Conservation (phyloP, 1,140 invertebrate species). For the Apis florea region DNA sequence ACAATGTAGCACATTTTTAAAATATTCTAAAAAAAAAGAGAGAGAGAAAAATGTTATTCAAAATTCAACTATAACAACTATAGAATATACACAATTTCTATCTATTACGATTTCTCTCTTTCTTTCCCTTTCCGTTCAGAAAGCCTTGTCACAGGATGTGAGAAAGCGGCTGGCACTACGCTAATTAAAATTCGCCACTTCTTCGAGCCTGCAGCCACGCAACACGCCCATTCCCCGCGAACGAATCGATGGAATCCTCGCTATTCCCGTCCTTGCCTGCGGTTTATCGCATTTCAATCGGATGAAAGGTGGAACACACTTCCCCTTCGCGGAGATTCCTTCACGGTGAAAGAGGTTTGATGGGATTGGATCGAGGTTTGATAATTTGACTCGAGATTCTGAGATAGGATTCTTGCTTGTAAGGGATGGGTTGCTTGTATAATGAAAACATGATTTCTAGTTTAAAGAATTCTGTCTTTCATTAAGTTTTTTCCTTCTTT, state of each 20-base stretch:
- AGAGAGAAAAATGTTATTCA: no score
- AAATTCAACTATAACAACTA: no score
- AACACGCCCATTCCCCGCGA: not conserved
- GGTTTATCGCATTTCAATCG: conserved; percentile 19
- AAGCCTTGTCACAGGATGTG: not conserved
- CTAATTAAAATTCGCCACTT: conserved; percentile 36
- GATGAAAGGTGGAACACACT: not conserved
- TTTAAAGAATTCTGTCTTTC: not conserved
- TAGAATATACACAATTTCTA: no score
- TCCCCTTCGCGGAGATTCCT: conserved; percentile 5
- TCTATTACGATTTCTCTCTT: not conserved
- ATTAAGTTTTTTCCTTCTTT: no score
- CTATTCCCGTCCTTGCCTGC: not conserved
- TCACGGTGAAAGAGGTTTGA: not conserved
- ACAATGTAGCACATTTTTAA: no score
- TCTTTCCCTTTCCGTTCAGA: not conserved
- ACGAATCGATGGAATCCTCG: conserved; percentile 8
- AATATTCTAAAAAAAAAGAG: no score
- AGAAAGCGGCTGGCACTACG: conserved; percentile 8
- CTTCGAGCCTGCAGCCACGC: not conserved
- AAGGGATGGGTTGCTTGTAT: not conserved
- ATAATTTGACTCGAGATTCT: no score
- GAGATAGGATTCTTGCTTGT: no score
- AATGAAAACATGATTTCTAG: not conserved
- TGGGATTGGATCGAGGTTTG: not conserved